These are phyloP conservation scores for Astyanax mexicanus DNA, from an alignment of 2,797 vertebrate genomes.

Conservation along the genomic window DNA sequence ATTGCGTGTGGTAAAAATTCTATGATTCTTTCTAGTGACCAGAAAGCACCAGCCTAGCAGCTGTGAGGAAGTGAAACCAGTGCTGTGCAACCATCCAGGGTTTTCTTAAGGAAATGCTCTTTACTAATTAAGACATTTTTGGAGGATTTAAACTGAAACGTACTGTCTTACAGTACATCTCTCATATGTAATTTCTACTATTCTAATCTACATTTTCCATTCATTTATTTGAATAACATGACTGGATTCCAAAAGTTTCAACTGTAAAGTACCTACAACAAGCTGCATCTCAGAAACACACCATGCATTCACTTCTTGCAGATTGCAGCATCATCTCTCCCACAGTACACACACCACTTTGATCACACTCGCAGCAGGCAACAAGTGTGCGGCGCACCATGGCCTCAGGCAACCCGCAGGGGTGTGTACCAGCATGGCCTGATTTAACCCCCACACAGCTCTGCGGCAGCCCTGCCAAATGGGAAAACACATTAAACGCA, in stretches of 20 bases:
- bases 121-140: too few species aligned
- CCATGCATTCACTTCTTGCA: background rate
- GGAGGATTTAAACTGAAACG: too few species aligned
- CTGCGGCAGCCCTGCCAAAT: constrained; percentile 7
- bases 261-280: background rate
- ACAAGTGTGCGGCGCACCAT: background rate
- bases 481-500: constrained; percentile 22
- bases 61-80: too few species aligned
- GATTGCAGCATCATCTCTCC: background rate
- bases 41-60: too few species aligned
- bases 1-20: too few species aligned
- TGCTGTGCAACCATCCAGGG: too few species aligned
- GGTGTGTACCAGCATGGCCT: constrained; percentile 2
- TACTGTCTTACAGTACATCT: too few species aligned
- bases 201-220: too few species aligned
- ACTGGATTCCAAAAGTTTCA: background rate
- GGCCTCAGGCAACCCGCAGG: background rate
- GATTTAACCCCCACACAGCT: constrained; percentile 4
- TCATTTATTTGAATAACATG: too few species aligned
- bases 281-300: background rate
- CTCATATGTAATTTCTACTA: too few species aligned
- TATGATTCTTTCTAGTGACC: too few species aligned
- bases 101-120: too few species aligned
- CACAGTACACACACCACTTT: background rate
- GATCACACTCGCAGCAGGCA: constrained; percentile 4